A percentile compares a stretch with the other conserved stretches of the same genome.
Evolutionary conservation across 2,888 invertebrate species (phyloP).

Genomic region (Polymixis lichenea): DNA sequence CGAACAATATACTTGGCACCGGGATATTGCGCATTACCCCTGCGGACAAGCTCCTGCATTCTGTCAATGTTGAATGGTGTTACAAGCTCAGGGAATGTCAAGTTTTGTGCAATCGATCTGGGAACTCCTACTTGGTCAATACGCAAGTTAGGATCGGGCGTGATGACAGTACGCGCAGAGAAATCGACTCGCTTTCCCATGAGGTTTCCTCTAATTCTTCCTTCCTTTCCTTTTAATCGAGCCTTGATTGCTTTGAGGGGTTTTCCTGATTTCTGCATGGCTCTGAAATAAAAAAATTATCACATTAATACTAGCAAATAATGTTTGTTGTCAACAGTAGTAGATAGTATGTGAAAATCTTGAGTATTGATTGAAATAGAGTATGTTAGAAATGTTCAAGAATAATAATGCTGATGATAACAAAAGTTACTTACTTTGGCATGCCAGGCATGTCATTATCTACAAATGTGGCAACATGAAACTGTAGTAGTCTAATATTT

Average conservation of each 20-base stretch:
- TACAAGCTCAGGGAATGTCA: constrained; percentile 99
- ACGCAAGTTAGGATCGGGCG: constrained; percentile 98
- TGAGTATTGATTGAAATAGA: not conserved
- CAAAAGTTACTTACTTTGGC: constrained; percentile 91
- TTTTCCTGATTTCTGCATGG: constrained; percentile 99
- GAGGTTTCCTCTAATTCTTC: constrained; percentile 99
- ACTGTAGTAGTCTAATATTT: constrained; percentile 99
- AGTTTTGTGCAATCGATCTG: constrained; percentile 99
- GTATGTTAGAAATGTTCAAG: not conserved
- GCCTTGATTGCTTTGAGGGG: constrained; percentile 99
- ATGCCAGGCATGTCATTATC: constrained; percentile 99
- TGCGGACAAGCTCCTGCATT: constrained; percentile 97
- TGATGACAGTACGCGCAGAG: constrained; percentile 99
- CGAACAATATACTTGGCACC: constrained; percentile 99
- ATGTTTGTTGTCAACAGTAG: not conserved
- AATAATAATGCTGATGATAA: not conserved
- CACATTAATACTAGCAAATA: constrained; percentile 1
- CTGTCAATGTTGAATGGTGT: constrained; percentile 99
- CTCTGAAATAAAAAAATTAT: constrained; percentile 87
- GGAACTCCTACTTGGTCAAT: constrained; percentile 99
- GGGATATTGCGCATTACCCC: constrained; percentile 99
- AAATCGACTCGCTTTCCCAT: constrained; percentile 99
- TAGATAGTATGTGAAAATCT: not conserved
- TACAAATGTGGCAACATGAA: constrained; percentile 99
- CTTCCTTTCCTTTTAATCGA: constrained; percentile 99